These are phyloP conservation scores for Echinarachnius parma DNA, from an alignment of 53 echinoderm and acorn worm species.

Conservation along the genomic window DNA sequence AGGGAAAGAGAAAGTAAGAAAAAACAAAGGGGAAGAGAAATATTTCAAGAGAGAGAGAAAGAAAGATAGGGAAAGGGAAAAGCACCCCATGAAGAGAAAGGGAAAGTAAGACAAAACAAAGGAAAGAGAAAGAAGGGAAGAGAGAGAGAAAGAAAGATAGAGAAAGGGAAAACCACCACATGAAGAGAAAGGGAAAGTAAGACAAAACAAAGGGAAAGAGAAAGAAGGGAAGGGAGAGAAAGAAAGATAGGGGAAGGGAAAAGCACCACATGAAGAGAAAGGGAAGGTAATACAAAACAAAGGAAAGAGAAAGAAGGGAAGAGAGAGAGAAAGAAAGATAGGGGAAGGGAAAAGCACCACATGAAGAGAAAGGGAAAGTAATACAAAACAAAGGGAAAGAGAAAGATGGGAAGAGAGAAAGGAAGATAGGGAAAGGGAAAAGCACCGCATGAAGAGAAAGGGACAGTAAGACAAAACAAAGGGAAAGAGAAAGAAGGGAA, in stretches of 20 bases:
- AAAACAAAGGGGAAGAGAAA: background rate
- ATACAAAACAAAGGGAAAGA: background rate
- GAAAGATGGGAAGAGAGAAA: background rate
- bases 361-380: background rate
- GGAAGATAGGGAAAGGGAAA: background rate
- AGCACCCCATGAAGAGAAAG: background rate
- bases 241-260: background rate
- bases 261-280: background rate
- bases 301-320: background rate
- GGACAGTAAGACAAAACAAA: background rate
- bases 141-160: background rate
- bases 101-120: background rate
- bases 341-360: background rate
- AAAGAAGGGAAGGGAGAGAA: background rate
- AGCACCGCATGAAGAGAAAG: background rate
- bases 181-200: background rate
- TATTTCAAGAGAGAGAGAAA: background rate
- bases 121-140: background rate
- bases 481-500: background rate
- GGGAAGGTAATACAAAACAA: background rate
- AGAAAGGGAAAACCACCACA: background rate
- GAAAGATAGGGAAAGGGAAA: background rate
- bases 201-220: background rate
- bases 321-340: background rate
- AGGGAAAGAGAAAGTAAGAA: background rate